Evolutionary conservation across 1,140 invertebrate genomes (phyloP).

Genomic region (Thalassaphorura encarpata): DNA sequence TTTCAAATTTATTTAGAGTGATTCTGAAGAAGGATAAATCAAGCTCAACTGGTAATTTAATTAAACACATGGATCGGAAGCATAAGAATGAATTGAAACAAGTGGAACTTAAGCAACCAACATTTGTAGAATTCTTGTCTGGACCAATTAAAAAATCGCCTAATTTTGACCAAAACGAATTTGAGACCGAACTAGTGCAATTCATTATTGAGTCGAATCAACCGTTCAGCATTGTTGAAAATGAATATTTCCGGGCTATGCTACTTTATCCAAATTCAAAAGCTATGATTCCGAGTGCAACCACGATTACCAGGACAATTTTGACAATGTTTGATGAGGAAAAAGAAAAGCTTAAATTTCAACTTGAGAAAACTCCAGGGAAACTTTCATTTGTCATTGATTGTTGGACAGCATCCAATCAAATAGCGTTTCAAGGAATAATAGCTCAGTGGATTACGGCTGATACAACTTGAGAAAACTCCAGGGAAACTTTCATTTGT

Average conservation of each 20-base stretch:
- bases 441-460: not conserved
- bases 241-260: not conserved
- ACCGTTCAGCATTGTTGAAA: constrained; percentile 7
- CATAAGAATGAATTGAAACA: not conserved
- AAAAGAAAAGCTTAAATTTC: not conserved
- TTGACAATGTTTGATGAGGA: not conserved
- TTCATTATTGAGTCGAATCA: constrained; percentile 5
- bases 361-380: not conserved
- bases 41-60: not conserved
- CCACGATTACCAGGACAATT: constrained; percentile 1
- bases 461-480: not conserved
- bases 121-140: not conserved
- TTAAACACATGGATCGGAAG: not conserved
- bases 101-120: not conserved
- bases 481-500: constrained; percentile 6
- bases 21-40: not conserved
- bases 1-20: too few species aligned
- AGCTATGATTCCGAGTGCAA: not conserved
- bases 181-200: not conserved
- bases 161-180: constrained; percentile 1
- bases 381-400: constrained; percentile 33
- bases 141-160: not conserved
- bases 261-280: not conserved
- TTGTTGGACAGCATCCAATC: constrained; percentile 34
- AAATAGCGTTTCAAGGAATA: not conserved